These are phyloP conservation scores for Cataglyphis rosenhaueri DNA, from an alignment of 2,888 invertebrate species.

Conservation along the genomic window DNA sequence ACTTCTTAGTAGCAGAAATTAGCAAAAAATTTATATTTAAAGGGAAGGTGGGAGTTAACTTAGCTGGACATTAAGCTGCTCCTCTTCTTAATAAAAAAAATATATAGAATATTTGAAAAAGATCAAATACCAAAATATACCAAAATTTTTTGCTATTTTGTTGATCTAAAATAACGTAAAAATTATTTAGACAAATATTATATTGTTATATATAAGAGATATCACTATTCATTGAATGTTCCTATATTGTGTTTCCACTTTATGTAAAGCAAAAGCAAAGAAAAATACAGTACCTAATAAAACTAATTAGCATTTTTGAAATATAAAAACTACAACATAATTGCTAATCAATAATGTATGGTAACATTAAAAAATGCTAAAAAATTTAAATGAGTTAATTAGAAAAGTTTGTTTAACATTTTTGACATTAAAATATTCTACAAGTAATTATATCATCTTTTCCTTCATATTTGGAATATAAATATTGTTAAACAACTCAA, in stretches of 20 bases:
- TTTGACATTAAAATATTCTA: neutral
- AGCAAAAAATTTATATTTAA: neutral
- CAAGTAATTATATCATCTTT: neutral
- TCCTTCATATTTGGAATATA: neutral
- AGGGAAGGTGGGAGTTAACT: neutral
- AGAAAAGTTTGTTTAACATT: neutral
- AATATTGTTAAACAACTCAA: neutral
- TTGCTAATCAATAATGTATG: neutral
- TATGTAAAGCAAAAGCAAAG: neutral
- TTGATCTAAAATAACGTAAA: neutral
- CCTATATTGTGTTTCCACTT: neutral
- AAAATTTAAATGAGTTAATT: neutral
- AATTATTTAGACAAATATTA: neutral
- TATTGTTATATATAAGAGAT: neutral
- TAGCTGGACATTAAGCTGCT: neutral
- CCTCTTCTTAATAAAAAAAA: neutral
- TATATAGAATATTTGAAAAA: neutral
- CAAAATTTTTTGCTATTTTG: neutral
- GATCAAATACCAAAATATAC: neutral
- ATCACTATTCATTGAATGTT: neutral
- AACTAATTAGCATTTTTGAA: neutral
- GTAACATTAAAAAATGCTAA: neutral
- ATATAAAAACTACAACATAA: neutral
- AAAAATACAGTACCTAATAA: neutral
- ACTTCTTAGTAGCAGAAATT: neutral